A percentile compares a stretch with the other conserved stretches of the same genome.
These are phyloP conservation scores for Athene noctua DNA, from an alignment of 2,113 vertebrate genomes.

Conservation along the genomic window DNA sequence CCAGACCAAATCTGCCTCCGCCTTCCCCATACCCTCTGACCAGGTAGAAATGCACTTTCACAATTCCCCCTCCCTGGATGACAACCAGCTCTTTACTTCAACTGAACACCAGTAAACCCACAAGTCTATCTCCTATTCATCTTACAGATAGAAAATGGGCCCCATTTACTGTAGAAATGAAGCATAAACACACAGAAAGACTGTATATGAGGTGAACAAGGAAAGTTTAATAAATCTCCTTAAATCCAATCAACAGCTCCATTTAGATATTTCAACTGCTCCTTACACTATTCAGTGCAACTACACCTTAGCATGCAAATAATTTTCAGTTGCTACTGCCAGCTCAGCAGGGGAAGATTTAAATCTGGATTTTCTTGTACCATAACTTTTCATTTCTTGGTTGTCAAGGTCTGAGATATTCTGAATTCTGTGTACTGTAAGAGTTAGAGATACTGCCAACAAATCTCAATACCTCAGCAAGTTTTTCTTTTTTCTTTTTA, in stretches of 20 bases:
- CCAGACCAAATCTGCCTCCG: neutral
- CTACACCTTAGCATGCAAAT: conserved; percentile 9
- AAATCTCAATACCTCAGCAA: conserved; percentile 2
- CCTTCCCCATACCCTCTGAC: neutral
- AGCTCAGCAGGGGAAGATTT: conserved; percentile 60
- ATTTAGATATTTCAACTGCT: neutral
- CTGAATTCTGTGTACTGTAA: neutral
- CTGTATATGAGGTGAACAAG: neutral
- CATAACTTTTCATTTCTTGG: conserved; percentile 52
- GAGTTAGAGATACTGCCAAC: conserved; percentile 9
- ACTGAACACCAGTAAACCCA: neutral
- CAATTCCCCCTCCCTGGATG: neutral
- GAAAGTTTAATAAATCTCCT: neutral
- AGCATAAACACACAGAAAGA: neutral
- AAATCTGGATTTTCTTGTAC: conserved; percentile 46
- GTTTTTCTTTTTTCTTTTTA: neutral
- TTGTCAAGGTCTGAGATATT: conserved; percentile 38
- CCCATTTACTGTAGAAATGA: neutral
- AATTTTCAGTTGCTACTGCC: conserved; percentile 19
- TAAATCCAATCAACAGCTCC: neutral
- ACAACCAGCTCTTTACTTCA: neutral
- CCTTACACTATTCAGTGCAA: neutral
- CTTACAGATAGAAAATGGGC: neutral
- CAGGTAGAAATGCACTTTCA: neutral
- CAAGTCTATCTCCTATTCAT: neutral